Percentiles rank a stretch among this genome's conserved stretches.
Evolutionary conservation across 1,140 invertebrate species (phyloP).

Genomic region (Vanessa atalanta): DNA sequence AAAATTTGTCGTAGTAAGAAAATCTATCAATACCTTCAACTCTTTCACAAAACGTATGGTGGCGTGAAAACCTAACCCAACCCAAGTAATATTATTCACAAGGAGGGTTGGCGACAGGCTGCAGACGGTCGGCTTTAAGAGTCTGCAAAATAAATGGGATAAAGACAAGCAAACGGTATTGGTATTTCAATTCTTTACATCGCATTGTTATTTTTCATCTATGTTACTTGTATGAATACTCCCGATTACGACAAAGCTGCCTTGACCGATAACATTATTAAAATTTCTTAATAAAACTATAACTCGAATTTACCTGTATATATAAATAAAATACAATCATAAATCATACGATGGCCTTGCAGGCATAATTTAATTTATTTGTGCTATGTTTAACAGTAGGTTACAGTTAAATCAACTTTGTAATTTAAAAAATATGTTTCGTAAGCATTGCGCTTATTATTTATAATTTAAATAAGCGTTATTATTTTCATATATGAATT

Average conservation of each 20-base stretch:
- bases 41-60: too few relatives aligned
- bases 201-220: background rate
- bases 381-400: constrained; percentile 8
- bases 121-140: too few relatives aligned
- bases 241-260: constrained; percentile 40
- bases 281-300: constrained; percentile 48
- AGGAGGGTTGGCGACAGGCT: too few relatives aligned
- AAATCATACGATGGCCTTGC: constrained; percentile 57
- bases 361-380: constrained; percentile 45
- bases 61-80: too few relatives aligned
- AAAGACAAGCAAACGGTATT: too few relatives aligned
- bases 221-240: constrained; percentile 20
- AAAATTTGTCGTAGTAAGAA: too few relatives aligned
- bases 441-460: too few relatives aligned
- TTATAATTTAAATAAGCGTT: background rate
- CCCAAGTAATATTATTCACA: too few relatives aligned
- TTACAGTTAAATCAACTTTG: constrained; percentile 4
- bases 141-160: too few relatives aligned
- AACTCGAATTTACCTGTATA: constrained; percentile 40
- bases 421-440: background rate
- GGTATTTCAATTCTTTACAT: too few relatives aligned
- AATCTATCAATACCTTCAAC: too few relatives aligned
- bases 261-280: constrained; percentile 50
- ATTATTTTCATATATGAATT: background rate
- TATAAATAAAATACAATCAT: constrained; percentile 50